Base-by-base conservation (phyloP, 2,888 invertebrate genomes). In the Clunio marinus region DNA sequence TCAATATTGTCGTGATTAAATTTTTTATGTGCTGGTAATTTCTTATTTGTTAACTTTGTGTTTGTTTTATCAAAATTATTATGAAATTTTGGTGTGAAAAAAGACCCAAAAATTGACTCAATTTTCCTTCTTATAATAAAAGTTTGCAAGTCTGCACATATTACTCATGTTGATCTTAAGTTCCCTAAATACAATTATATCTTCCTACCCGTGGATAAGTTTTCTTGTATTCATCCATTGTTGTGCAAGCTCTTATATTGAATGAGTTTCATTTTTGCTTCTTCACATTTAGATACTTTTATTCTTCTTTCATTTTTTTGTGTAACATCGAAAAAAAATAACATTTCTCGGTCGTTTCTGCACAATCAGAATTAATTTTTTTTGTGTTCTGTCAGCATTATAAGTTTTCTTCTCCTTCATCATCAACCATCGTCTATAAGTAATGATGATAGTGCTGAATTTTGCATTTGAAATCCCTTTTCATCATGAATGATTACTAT, bases 401-500 rank as follows among this genome's bases (percentile, higher is more conserved):
- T 51, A 51, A 51, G 51, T 51, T 51, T 51, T 22, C 17, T n/a
- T 17, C 5, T 17, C 22, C 10, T 51, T 17, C 4, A 32, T 22
- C 20, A 51, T 51, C 20, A 17, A 20, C 20, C 5, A 41, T 8
- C 8, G 17, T 8, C n/a, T 51, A 8, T 51, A 51, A 51, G 22
- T 51, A 20, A 22, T 51, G 51, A 17, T 20, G 51, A 51, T 51
- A 51, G n/a, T 51, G 51, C 41, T 41, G 41, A 41, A 41, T 41
- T 41, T 41, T 41, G 41, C 41, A 41, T 41, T 41, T 15, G 15
- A 41, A 41, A 41, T 41, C 41, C 2, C 15, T n/a, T 10, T 41
- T 10, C 41, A 41, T 32, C 41, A 5, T 41, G 41, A 41, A 15
- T 15, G 41, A 41, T 5, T 10, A 15, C 15, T 41, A 41, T 41